Evolutionary conservation across 2,113 vertebrate species (phyloP), one percentile per base, ranked within the genome.

Genomic region (Neolamprologus cancellatus): DNA sequence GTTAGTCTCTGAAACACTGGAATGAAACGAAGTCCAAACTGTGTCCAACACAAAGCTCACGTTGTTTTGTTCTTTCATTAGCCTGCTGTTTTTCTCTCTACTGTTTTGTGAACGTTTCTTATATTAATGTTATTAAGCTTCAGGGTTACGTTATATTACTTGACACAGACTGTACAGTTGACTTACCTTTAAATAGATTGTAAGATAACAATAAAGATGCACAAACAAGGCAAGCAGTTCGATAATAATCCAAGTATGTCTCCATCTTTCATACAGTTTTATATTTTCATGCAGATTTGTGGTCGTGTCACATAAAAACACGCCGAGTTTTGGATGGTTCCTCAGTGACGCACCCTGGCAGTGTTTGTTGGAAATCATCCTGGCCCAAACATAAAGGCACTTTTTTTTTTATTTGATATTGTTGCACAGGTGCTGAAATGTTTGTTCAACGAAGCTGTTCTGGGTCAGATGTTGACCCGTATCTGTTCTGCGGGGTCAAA

Each of bases 261-360:
- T 66, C 61, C n/a, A 39, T 39, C 34, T 41, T 69, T 41, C n/a
- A 41, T 36, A n/a, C 32, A 64, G 30, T 64, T 41, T 41, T 15
- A 10, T 71, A 8, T 44, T 44, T 15, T 44, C 8, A 15, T 44
- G 3, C 64, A 44, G 7, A 9, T 69, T 23, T 69, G 34, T 41
- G 12, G n/a, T 39, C 7, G 18, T 8, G 18, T 2, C 4, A 41
- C 34, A 23, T 66, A 69, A 66, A 39, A 69, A 69, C 34, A 41
- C 0, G 20, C 0, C 12, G 0, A 41, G 13, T 69, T 39, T 41
- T 14, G n/a, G 34, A 20, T 39, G 61, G n/a, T 14, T 69, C n/a
- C 36, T 69, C 12, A 4, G 34, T 41, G n/a, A 69, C 61, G 5
- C 2, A 34, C 1, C 6, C 10, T 20, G 59, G 32, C 59, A 36